Base-by-base conservation (phyloP, 30 jellyfish, hydroid and myxozoan genomes). In the Turritopsis dohrnii region DNA sequence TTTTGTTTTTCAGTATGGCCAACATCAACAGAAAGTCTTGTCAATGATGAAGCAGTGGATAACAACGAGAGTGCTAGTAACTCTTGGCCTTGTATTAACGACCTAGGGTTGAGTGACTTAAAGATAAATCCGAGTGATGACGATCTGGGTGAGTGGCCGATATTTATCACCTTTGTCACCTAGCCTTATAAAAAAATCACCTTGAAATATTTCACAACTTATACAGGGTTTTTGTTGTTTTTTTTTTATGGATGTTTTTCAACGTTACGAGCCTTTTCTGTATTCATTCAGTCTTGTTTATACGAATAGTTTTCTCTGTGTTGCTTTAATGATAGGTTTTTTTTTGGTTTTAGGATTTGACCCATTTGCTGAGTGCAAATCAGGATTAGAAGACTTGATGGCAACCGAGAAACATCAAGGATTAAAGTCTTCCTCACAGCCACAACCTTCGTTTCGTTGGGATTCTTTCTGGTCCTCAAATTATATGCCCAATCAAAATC, bases 311-410 rank as follows among this genome's bases (percentile, higher is more conserved):
- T n/a, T n/a, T n/a, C n/a, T n/a, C n/a, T n/a, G n/a, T n/a, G n/a
- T n/a, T n/a, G n/a, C 9, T 41, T 41, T 41, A 13, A 41, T 41
- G 13, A n/a, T n/a, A 0, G 53, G 8, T 27, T 52, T 9, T 7
- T 53, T 18, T 79, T 52, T 60, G 22, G 72, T 26, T 69, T 29
- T 79, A 88, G 98, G 96, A 28, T 93, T 93, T 85, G 96, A 93
- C 72, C 98, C 98, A 28, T 93, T 88, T 71, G 89, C 74, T 19
- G 98, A 93, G 71, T 76, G 89, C 84, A 88, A 83, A 85, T 88
- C 84, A 29, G 96, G 94, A 18, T 79, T 93, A 18, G 94, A 89
- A 22, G 96, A 85, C 29, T 85, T 93, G 54, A 81, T 93, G 28
- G 97, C 97, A 0, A 30, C 90, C 21, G 96, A 90, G 75, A 81